phyloP scores from a whole-genome alignment of 2,888 invertebrate genomes.

The Macrosiphum euphorbiae region DNA sequence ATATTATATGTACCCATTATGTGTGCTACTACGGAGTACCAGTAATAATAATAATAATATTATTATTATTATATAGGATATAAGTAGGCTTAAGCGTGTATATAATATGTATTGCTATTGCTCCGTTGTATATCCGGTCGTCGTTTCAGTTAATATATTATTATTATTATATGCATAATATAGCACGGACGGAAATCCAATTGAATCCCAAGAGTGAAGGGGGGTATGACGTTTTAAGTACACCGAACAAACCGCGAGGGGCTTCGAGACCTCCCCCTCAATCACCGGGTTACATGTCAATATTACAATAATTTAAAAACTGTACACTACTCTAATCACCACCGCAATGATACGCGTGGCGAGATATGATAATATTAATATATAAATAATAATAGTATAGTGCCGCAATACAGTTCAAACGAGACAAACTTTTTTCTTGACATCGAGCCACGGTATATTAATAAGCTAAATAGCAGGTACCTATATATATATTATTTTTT shows the following conservation, averaged over 20 bases:
- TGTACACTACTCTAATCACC: not conserved
- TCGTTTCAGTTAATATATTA: constrained; percentile 9
- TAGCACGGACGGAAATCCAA: constrained; percentile 16
- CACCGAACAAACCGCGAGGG: constrained; percentile 49
- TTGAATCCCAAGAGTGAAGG: constrained; percentile 42
- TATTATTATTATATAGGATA: not conserved
- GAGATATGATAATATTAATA: constrained; percentile 16
- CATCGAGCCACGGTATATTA: not conserved
- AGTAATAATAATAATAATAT: not conserved
- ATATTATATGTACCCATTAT: not conserved
- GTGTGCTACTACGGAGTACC: not conserved
- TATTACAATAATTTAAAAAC: constrained; percentile 40
- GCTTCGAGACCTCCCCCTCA: constrained; percentile 17
- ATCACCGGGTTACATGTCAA: constrained; percentile 32
- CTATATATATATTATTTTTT: not conserved
- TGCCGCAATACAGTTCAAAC: not conserved
- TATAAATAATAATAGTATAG: not conserved
- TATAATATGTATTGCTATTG: not conserved
- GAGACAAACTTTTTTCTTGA: not conserved
- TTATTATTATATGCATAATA: not conserved
- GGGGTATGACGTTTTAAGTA: constrained; percentile 52
- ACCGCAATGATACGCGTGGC: not conserved
- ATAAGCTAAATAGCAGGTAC: not conserved
- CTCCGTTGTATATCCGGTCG: constrained; percentile 18
- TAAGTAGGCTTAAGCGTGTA: constrained; percentile 5